These are phyloP conservation scores for Nymphalis urticae DNA, from an alignment of 2,888 invertebrate species.

Conservation along the genomic window DNA sequence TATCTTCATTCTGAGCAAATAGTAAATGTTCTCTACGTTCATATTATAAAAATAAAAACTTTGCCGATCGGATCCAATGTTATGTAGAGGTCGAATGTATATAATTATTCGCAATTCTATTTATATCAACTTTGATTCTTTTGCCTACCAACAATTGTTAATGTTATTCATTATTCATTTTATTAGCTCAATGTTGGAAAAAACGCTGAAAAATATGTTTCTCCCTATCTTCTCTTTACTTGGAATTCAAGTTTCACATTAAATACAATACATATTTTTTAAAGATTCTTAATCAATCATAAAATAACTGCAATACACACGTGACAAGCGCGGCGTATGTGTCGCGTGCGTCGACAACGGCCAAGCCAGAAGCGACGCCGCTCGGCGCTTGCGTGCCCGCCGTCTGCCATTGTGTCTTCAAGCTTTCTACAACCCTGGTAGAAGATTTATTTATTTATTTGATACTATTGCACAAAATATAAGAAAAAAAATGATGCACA, in stretches of 20 bases:
- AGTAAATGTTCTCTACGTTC: no score
- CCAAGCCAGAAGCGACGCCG: constrained; percentile 80
- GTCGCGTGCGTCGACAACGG: constrained; percentile 84
- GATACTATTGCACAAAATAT: no score
- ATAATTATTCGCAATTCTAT: background rate
- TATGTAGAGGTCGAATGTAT: background rate
- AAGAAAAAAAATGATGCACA: no score
- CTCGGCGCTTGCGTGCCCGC: constrained; percentile 39
- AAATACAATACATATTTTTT: no score
- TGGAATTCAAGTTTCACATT: no score
- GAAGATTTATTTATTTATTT: no score
- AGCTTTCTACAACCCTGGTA: constrained; percentile 44
- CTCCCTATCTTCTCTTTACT: no score
- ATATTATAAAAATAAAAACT: no score
- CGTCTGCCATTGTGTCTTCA: constrained; percentile 33
- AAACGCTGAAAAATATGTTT: background rate
- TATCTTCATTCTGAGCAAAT: no score
- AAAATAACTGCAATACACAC: constrained; percentile 66
- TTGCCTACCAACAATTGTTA: background rate
- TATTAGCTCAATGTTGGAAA: background rate
- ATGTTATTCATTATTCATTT: background rate
- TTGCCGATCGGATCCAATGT: background rate
- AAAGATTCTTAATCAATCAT: no score
- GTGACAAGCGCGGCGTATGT: constrained; percentile 85
- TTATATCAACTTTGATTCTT: background rate